phyloP scores from a whole-genome alignment of 2,113 vertebrate genomes.

The Cryptoleucopteryx plumbea region DNA sequence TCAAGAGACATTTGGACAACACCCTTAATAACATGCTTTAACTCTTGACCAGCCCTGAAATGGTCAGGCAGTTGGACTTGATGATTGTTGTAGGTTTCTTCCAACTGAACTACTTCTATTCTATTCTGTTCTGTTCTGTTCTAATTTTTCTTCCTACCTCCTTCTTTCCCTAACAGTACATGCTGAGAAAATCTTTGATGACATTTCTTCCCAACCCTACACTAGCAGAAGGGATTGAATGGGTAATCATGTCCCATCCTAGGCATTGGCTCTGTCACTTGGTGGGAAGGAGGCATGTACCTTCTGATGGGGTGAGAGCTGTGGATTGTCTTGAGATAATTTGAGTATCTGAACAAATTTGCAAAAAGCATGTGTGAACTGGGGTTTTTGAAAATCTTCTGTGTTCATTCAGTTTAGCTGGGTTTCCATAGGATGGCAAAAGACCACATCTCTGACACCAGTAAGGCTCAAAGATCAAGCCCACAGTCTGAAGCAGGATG shows the following conservation, averaged over 20 bases:
- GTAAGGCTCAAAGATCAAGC: not conserved
- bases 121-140: not conserved
- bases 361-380: not conserved
- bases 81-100: fast-evolving
- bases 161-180: not conserved
- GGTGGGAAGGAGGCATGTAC: not conserved
- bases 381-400: not conserved
- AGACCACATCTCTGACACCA: not conserved
- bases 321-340: not conserved
- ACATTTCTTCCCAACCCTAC: not conserved
- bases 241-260: not conserved
- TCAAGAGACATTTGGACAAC: not conserved
- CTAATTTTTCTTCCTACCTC: not conserved
- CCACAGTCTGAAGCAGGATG: not conserved
- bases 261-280: not conserved
- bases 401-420: not conserved
- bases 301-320: not conserved
- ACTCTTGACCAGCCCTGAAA: not conserved
- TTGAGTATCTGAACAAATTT: not conserved
- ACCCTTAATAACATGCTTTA: not conserved
- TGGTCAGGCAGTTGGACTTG: not conserved
- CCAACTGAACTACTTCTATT: not conserved
- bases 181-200: not conserved
- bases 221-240: not conserved
- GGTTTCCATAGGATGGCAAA: not conserved